Conservation (phyloP, 2,888 invertebrate genomes). For the Lithophane socia region DNA sequence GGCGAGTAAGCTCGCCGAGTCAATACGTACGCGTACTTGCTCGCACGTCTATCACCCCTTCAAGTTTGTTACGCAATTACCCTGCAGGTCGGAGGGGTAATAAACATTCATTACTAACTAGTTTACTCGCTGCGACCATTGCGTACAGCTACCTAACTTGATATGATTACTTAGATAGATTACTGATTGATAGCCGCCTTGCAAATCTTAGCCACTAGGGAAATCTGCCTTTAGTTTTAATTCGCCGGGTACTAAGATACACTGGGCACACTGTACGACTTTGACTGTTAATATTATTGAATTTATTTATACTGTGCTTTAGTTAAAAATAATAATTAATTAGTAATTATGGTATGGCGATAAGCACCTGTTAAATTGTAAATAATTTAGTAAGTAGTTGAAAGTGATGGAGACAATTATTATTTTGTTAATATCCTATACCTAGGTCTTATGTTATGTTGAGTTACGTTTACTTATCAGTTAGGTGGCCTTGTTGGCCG, state of each 20-base stretch:
- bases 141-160: not conserved
- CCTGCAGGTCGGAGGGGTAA: too few relatives aligned
- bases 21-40: too few relatives aligned
- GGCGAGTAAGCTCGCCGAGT: too few relatives aligned
- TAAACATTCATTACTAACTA: too few relatives aligned
- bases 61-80: too few relatives aligned
- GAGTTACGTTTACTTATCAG: not conserved
- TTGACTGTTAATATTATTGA: not conserved
- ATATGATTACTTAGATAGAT: not conserved
- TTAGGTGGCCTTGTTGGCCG: conserved; percentile 19
- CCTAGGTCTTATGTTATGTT: not conserved
- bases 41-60: too few relatives aligned
- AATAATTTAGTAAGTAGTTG: conserved; percentile 33
- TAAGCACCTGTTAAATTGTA: conserved; percentile 35
- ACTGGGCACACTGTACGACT: conserved; percentile 1
- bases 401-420: conserved; percentile 6
- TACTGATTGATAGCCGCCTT: not conserved
- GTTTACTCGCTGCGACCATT: not conserved
- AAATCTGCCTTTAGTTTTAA: not conserved
- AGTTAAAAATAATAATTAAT: not conserved
- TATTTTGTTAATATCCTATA: not conserved
- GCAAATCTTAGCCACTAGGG: not conserved
- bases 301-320: not conserved
- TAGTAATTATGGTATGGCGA: not conserved
- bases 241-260: not conserved